These are phyloP conservation scores for Empidonax alnorum DNA, from an alignment of 2,113 vertebrate genomes.

Conservation along the genomic window DNA sequence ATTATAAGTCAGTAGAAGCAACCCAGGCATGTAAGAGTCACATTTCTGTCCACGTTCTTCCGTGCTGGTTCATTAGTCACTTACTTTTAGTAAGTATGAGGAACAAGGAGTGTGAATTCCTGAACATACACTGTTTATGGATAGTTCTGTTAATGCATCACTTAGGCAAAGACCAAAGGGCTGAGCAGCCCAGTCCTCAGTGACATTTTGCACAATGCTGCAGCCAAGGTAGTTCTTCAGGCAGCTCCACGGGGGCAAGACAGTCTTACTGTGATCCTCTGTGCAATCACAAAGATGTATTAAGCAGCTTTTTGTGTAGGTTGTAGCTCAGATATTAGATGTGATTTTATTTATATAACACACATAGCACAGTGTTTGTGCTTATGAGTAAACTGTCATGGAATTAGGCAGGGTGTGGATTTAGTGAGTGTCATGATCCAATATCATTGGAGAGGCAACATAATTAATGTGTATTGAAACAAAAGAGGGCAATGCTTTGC, in stretches of 20 bases:
- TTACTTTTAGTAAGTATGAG: neutral
- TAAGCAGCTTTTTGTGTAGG: neutral
- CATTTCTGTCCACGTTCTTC: neutral
- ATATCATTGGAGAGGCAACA: neutral
- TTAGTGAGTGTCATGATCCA: neutral
- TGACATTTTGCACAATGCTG: neutral
- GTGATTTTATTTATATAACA: neutral
- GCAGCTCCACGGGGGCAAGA: neutral
- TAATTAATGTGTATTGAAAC: slow-evolving; percentile 20
- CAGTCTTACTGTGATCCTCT: neutral
- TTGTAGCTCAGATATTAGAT: neutral
- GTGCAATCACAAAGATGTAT: neutral
- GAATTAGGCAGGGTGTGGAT: neutral
- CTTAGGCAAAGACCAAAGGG: neutral
- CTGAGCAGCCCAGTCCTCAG: neutral
- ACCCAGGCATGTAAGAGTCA: neutral
- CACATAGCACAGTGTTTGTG: neutral
- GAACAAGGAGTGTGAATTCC: neutral
- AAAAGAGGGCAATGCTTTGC: neutral
- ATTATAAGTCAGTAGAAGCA: neutral
- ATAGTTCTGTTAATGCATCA: neutral
- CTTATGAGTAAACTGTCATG: neutral
- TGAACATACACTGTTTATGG: neutral
- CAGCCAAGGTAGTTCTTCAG: neutral
- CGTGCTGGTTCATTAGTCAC: neutral